Evolutionary conservation across 2,888 invertebrate species (phyloP), one percentile per base, ranked within the genome.

Genomic region (Drosophila neotestacea): DNA sequence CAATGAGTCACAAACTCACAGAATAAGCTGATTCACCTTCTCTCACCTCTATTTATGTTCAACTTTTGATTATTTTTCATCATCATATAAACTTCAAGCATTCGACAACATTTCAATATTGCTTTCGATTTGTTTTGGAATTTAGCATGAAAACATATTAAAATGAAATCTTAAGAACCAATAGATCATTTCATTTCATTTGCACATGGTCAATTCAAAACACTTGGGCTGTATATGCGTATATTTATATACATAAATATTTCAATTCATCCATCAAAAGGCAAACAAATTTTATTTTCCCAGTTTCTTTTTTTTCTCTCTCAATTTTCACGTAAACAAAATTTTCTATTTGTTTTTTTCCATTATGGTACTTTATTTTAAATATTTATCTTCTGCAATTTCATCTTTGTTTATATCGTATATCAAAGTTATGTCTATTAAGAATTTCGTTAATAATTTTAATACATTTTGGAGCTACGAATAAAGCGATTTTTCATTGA

Each of bases 261-360:
- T 63, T 68, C 56, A 54, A 64, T 73, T 60, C 56, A 67, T 32
- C 38, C 50, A 71, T 66, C 22, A 50, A 50, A 36, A 44, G 22
- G 22, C 22, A 61, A 72, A 63, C 44, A 44, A 42, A 51, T 50
- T 60, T 59, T 30, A 39, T 60, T 54, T 61, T 11, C 39, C 9
- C 27, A 51, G 22, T 22, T 22, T 22, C 22, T 41, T 51, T 50
- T 2, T n/a, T 30, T 27, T 22, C 7, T 22, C 63, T 52, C 38
- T 46, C 42, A 32, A 39, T 46, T 59, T 46, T 9, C 22, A 34
- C 16, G 44, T 72, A 74, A 72, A 77, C 78, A 77, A 77, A 56
- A 44, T 44, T 11, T 13, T 22, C 32, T 62, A 11, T 56, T 71
- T 58, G 28, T 44, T 46, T 56, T 42, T 22, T 42, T 32, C 27